Percentiles rank a stretch among this genome's conserved stretches.
Conservation (phyloP, 2,113 vertebrate genomes). For the Oreochromis niloticus region DNA sequence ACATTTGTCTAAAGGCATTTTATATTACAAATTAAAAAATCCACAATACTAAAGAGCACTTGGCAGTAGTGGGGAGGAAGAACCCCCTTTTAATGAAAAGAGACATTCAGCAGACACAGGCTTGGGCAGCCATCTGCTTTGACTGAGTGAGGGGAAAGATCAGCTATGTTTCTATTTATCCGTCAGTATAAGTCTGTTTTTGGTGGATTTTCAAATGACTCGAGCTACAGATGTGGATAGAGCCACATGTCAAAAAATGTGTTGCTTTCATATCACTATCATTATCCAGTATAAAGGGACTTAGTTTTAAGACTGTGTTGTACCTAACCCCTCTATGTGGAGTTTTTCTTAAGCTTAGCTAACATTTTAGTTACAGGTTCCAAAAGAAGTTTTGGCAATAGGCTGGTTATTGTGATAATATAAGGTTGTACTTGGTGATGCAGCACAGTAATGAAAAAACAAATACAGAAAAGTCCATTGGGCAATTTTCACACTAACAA, state of each 20-base stretch:
- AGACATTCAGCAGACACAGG: not conserved
- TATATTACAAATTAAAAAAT: not conserved
- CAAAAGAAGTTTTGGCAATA: not conserved
- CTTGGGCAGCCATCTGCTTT: not conserved
- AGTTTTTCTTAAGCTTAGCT: not conserved
- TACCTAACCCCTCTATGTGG: not conserved
- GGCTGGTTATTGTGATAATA: not conserved
- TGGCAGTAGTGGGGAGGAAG: not conserved
- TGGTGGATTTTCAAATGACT: not conserved
- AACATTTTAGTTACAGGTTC: not conserved
- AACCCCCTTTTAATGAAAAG: not conserved
- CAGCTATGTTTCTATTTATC: not conserved
- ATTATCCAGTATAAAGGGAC: not conserved
- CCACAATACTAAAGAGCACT: not conserved
- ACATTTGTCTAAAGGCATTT: not conserved
- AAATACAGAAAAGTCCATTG: not conserved
- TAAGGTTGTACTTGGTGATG: not conserved
- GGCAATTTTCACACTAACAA: not conserved
- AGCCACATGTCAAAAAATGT: not conserved
- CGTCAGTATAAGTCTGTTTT: not conserved
- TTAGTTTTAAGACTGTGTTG: not conserved
- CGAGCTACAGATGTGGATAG: not conserved
- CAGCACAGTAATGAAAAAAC: not conserved
- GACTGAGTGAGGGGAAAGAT: not conserved
- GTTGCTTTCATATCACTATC: not conserved